Conservation (phyloP, 2,113 vertebrate genomes). For the Triplophysa tibetana region DNA sequence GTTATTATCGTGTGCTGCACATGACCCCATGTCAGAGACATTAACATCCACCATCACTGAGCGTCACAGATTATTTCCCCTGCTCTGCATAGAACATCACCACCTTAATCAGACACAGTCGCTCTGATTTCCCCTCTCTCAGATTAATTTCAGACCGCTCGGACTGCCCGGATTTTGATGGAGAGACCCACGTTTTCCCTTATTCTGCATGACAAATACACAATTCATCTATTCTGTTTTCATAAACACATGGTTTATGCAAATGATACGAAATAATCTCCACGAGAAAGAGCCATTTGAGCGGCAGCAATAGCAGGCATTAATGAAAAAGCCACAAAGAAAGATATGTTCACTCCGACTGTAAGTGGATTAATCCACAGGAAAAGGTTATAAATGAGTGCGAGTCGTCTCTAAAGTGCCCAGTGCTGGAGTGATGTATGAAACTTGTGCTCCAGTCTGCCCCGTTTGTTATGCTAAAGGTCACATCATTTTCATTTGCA, state of each 20-base stretch:
- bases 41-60: slow-evolving; percentile 66
- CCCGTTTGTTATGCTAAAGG: slow-evolving; percentile 88
- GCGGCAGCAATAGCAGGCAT: slow-evolving; percentile 64
- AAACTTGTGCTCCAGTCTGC: slow-evolving; percentile 84
- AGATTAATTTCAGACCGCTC: slow-evolving; percentile 64
- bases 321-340: slow-evolving; percentile 73
- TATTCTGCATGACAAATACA: slow-evolving; percentile 73
- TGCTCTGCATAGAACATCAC: slow-evolving; percentile 1
- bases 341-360: slow-evolving; percentile 74
- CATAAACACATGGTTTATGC: slow-evolving; percentile 80
- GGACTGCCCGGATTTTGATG: slow-evolving; percentile 68
- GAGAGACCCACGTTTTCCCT: slow-evolving; percentile 64
- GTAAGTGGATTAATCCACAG: slow-evolving; percentile 81
- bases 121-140: slow-evolving; percentile 60
- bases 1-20: slow-evolving; percentile 52
- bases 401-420: slow-evolving; percentile 75
- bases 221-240: slow-evolving; percentile 69
- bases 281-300: slow-evolving; percentile 72
- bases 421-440: slow-evolving; percentile 89
- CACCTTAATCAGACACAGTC: slow-evolving; percentile 67
- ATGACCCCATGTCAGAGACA: slow-evolving; percentile 68
- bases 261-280: slow-evolving; percentile 77
- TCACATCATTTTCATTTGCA: slow-evolving; percentile 91
- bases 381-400: slow-evolving; percentile 85
- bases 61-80: not conserved